Base-by-base conservation (phyloP, 53 echinoderm and acorn worm genomes). In the Zoroaster sp. region DNA sequence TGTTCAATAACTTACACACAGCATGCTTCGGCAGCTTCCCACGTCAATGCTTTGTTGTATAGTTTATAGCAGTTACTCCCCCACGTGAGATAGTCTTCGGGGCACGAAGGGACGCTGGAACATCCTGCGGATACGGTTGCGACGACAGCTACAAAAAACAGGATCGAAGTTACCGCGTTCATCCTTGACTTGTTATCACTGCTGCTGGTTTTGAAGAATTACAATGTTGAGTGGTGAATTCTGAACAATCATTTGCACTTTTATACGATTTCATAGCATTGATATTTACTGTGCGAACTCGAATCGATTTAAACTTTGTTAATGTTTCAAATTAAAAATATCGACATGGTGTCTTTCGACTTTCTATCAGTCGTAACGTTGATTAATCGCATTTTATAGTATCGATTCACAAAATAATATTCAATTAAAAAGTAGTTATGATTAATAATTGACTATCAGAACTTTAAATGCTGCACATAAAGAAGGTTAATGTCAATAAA, bases 1-100 rank as follows among this genome's bases (percentile, higher is more conserved):
- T 10, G 8, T 28, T 59, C 11, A 59, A 25, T 11, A 28, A 59
- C 82, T 82, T 67, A 82, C 82, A 43, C 33, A 43, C 82, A 82
- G 18, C 32, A 66, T 41, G 66, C 25, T 42, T 82, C 82, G 28
- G 82, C 82, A 14, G 13, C 33, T 34, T 35, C 28, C 82, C 82
- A 82, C 6, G 33, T 32, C 30, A 66, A 33, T 15, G 30, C 42
- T 40, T 32, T 66, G 66, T 66, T 66, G 44, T 82, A 82, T 13
- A 82, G 66, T 33, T 82, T 82, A 66, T 82, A 82, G 68, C 82
- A 82, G 67, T 41, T 33, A 17, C 41, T 1, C 20, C 66, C 82
- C 67, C 68, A 82, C 18, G 65, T 4, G 14, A 32, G 15, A 10
- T 82, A 82, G 39, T 66, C 82, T 1, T 33, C 82, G 1, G 68